Evolutionary conservation across 2,797 vertebrate species (phyloP).

Genomic region (Centroberyx gerrardi): DNA sequence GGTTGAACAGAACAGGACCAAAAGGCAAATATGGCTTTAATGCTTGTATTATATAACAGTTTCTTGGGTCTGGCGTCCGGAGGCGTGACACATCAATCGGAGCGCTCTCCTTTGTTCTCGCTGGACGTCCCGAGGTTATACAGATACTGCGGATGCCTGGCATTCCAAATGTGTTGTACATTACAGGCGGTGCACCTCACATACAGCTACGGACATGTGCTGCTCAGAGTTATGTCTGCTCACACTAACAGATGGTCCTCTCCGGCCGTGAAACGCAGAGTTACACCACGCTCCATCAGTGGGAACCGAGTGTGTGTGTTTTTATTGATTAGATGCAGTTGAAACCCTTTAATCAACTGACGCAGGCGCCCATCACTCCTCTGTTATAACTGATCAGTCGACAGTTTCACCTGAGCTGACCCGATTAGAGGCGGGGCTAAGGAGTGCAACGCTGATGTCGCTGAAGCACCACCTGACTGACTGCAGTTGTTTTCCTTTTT

Average conservation of each 20-base stretch:
- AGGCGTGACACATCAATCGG: slow-evolving; percentile 46
- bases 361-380: slow-evolving; percentile 5
- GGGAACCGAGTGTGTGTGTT: not conserved
- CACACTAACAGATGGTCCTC: slow-evolving; percentile 54
- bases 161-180: slow-evolving; percentile 69
- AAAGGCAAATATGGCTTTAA: slow-evolving; percentile 20
- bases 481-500: no score
- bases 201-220: slow-evolving; percentile 48
- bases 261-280: slow-evolving; percentile 22
- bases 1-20: not conserved
- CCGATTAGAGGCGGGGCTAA: not conserved
- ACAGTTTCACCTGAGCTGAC: not conserved
- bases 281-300: not conserved
- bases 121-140: slow-evolving; percentile 42
- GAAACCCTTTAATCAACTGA: not conserved
- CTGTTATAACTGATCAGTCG: not conserved
- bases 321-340: not conserved
- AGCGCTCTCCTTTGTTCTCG: slow-evolving; percentile 47
- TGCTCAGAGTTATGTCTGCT: slow-evolving; percentile 28
- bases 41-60: slow-evolving; percentile 17
- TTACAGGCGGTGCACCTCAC: slow-evolving; percentile 43
- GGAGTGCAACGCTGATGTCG: no score
- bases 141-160: slow-evolving; percentile 48
- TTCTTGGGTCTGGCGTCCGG: not conserved
- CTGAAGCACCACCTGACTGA: no score